A percentile compares a stretch with the other conserved stretches of the same genome.
phyloP scores from a whole-genome alignment of 2,888 invertebrate genomes.

The Cryptus viduatorius region DNA sequence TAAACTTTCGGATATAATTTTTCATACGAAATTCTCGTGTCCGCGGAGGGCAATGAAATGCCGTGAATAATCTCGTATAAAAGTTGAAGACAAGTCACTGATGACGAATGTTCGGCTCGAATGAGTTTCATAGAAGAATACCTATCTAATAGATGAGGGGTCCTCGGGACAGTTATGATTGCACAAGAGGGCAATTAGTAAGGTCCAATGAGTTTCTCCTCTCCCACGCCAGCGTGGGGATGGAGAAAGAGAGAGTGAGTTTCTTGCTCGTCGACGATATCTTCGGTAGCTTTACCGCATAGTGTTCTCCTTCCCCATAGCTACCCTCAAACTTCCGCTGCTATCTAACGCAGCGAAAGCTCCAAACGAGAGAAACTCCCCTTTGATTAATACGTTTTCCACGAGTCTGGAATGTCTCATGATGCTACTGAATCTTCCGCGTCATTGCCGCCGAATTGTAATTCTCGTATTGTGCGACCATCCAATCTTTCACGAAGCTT shows the following conservation, averaged over 20 bases:
- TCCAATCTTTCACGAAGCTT: constrained; percentile 2
- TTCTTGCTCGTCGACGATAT: constrained; percentile 54
- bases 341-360: constrained; percentile 33
- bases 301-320: constrained; percentile 41
- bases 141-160: constrained; percentile 58
- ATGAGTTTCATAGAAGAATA: constrained; percentile 42
- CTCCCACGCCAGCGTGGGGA: neutral
- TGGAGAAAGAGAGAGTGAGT: constrained; percentile 1
- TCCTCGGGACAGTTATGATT: constrained; percentile 65
- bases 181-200: constrained; percentile 68
- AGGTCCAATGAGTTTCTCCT: constrained; percentile 58
- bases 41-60: constrained; percentile 37
- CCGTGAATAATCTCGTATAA: constrained; percentile 53
- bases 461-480: constrained; percentile 31
- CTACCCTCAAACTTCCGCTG: constrained; percentile 46
- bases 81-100: constrained; percentile 55
- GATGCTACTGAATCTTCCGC: constrained; percentile 46
- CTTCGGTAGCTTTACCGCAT: constrained; percentile 59
- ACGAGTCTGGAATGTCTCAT: constrained; percentile 64
- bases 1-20: neutral
- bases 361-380: constrained; percentile 36
- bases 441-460: constrained; percentile 26
- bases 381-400: constrained; percentile 67
- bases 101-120: constrained; percentile 57
- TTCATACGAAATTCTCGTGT: neutral